These are phyloP conservation scores for Drosophila ambigua DNA, from an alignment of 1,140 invertebrate genomes.

Conservation along the genomic window DNA sequence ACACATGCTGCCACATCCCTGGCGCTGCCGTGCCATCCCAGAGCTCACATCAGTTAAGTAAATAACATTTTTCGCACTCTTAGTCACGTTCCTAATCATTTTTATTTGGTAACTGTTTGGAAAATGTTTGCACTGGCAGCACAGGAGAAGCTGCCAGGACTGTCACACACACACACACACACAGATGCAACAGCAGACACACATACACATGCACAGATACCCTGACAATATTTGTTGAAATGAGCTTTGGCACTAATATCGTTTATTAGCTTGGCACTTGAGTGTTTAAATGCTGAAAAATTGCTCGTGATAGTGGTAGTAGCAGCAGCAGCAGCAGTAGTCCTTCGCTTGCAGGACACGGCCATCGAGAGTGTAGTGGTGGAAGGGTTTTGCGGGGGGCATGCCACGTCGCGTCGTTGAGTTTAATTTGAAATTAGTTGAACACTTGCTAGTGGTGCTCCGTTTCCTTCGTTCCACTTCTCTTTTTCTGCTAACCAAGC, in stretches of 20 bases:
- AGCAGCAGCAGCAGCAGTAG: slow-evolving; percentile 20
- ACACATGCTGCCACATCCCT: slow-evolving; percentile 27
- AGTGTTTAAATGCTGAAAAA: slow-evolving; percentile 77
- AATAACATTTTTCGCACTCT: slow-evolving; percentile 79
- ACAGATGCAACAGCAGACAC: slow-evolving; percentile 5
- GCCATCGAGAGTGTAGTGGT: not conserved
- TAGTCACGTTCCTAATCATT: slow-evolving; percentile 79
- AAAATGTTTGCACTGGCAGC: slow-evolving; percentile 67
- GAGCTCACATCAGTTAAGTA: slow-evolving; percentile 75
- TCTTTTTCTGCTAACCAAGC: slow-evolving; percentile 53
- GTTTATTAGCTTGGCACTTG: slow-evolving; percentile 76
- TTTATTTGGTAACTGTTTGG: slow-evolving; percentile 78
- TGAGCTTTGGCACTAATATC: slow-evolving; percentile 75
- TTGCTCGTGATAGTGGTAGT: slow-evolving; percentile 68
- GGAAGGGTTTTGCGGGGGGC: not conserved
- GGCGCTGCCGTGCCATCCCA: slow-evolving; percentile 44
- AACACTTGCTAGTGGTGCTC: slow-evolving; percentile 53
- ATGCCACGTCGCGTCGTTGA: slow-evolving; percentile 61
- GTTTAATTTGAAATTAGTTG: slow-evolving; percentile 76
- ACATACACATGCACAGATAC: slow-evolving; percentile 12
- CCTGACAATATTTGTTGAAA: slow-evolving; percentile 70
- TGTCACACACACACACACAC: slow-evolving; percentile 14
- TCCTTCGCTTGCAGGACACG: slow-evolving; percentile 34
- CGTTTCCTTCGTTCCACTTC: not conserved
- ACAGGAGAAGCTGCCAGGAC: slow-evolving; percentile 20